A percentile compares a stretch with the other conserved stretches of the same genome.
Evolutionary conservation across 2,888 invertebrate genomes (phyloP).

Genomic region (Hololepta plana): DNA sequence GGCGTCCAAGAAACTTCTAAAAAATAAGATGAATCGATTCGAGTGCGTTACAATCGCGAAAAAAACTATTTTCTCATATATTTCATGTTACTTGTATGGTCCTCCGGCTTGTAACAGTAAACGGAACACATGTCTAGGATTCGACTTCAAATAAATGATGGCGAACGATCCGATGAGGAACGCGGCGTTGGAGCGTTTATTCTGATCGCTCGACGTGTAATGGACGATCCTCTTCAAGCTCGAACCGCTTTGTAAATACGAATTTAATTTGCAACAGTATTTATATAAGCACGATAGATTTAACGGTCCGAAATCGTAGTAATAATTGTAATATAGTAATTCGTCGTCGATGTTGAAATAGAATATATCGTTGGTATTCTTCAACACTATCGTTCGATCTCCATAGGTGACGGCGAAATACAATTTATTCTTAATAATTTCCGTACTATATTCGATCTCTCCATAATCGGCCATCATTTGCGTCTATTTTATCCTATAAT

Average conservation of each 20-base stretch:
- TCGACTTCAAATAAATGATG: constrained; percentile 49
- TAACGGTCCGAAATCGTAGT: constrained; percentile 78
- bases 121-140: constrained; percentile 50
- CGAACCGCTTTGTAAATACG: constrained; percentile 46
- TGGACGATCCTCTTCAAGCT: constrained; percentile 61
- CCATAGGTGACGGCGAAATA: constrained; percentile 59
- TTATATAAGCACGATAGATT: constrained; percentile 73
- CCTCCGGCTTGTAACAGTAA: constrained; percentile 38
- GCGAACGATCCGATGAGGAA: constrained; percentile 72
- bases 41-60: neutral
- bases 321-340: constrained; percentile 66
- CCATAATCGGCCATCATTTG: constrained; percentile 13
- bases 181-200: constrained; percentile 71
- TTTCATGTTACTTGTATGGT: constrained; percentile 22
- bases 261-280: constrained; percentile 61
- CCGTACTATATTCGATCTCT: constrained; percentile 21
- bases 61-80: no score
- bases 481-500: constrained; percentile 5
- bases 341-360: constrained; percentile 68
- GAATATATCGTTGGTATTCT: constrained; percentile 47
- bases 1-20: constrained; percentile 57
- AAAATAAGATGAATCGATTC: constrained; percentile 9
- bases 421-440: constrained; percentile 30
- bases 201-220: constrained; percentile 55
- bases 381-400: constrained; percentile 39